Evolutionary conservation across 2,797 vertebrate species (phyloP), one percentile per base, ranked within the genome.

Genomic region (Synanceia verrucosa): DNA sequence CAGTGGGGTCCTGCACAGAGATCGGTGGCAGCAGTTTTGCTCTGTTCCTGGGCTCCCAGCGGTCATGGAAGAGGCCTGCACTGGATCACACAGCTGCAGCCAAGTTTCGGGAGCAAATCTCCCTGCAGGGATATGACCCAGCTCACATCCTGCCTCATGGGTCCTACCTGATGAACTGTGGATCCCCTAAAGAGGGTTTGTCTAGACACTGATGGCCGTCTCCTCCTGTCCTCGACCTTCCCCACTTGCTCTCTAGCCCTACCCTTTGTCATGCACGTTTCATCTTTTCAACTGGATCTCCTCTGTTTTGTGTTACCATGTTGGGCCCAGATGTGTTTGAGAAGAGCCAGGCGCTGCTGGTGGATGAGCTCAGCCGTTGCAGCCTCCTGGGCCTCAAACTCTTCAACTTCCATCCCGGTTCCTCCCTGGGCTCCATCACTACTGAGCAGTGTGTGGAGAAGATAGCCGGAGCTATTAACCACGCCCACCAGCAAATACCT

Each of bases 161-260:
- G 14, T 95, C 95, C 44, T 95, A 96, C 84, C 88, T 96, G 71
- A 95, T 95, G 93, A 96, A 96, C 89, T 94, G 94, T 56, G 95
- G 95, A 19, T 95, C 94, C 47, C 94, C 94, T 16, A 95, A 94
- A 77, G 81, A 91, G 24, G 95, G 94, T 95, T 33, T 28, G 88
- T 88, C 18, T 4, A 47, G 31, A 44, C 23, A 16, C 13, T 0
- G 4, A 72, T 53, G 44, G 26, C 58, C 64, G 43, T 47, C 14
- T 46, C 9, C 1, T 41, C 12, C 23, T 47, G 39, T 18, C 28
- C n/a, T 59, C 47, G 24, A 23, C 34, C n/a, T 50, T 12, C 6
- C 5, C 33, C 19, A 6, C 24, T 50, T n/a, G 26, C 28, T 10
- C 12, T 31, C 28, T 13, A n/a, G 2, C 31, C 31, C 6, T n/a